phyloP scores from a whole-genome alignment of 1,140 invertebrate genomes.

The Trinorchestia longiramus region DNA sequence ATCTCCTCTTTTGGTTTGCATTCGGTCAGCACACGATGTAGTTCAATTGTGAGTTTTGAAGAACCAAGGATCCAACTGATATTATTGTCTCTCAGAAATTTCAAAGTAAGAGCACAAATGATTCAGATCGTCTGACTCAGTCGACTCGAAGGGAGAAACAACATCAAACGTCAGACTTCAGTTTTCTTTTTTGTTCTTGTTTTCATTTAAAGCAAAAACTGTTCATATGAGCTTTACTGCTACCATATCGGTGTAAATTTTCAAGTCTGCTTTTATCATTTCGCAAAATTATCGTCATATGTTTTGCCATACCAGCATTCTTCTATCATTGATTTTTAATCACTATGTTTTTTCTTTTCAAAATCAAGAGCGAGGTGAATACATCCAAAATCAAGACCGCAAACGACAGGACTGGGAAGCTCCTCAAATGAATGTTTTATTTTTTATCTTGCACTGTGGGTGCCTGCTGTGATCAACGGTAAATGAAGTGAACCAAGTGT shows the following conservation, averaged over 20 bases:
- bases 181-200: not conserved
- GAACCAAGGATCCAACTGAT: no score
- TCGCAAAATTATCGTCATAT: not conserved
- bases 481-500: not conserved
- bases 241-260: not conserved
- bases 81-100: no score
- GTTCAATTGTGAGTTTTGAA: no score
- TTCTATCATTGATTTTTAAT: not conserved
- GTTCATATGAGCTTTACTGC: not conserved
- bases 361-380: not conserved
- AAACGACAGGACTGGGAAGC: constrained; percentile 31
- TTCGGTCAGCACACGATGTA: no score
- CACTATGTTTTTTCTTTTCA: not conserved
- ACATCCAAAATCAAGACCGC: not conserved
- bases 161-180: not conserved
- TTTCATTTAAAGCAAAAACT: not conserved
- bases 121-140: no score
- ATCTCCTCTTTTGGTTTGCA: no score
- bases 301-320: not conserved
- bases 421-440: constrained; percentile 44
- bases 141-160: no score
- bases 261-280: not conserved
- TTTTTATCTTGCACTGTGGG: not conserved
- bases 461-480: not conserved
- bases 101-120: no score